A percentile compares a stretch with the other conserved stretches of the same genome.
Conservation (phyloP, 2,113 vertebrate species). For the Gallinago undulata region DNA sequence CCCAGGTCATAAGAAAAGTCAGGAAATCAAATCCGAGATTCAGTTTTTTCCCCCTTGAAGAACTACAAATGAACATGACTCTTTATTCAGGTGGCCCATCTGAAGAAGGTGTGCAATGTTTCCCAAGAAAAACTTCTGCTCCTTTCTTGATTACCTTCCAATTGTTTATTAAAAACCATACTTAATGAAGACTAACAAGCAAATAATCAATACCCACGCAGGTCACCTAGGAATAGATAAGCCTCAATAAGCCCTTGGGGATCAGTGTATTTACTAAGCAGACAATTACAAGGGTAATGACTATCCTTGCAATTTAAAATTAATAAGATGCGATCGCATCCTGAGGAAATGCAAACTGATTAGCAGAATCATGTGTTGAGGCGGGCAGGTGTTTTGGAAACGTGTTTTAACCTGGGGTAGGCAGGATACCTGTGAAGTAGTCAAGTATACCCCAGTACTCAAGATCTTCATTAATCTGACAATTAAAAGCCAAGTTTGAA, state of each 20-base stretch:
- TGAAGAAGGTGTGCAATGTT: background rate
- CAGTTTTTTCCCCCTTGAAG: background rate
- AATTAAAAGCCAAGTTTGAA: background rate
- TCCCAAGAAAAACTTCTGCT: conserved; percentile 13
- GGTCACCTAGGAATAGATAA: conserved; percentile 64
- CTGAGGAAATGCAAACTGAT: background rate
- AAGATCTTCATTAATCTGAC: background rate
- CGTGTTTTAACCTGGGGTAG: background rate
- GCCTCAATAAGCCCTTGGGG: conserved; percentile 56
- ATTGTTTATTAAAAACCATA: conserved; percentile 63
- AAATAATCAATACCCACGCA: conserved; percentile 57
- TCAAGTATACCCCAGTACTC: too few species aligned
- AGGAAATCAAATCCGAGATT: background rate
- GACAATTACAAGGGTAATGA: conserved; percentile 59
- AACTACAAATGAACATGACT: background rate
- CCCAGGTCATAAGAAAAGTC: background rate
- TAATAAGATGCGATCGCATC: conserved; percentile 14
- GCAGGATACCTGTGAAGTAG: background rate
- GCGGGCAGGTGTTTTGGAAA: background rate
- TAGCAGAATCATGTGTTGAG: background rate
- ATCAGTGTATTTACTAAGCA: conserved; percentile 50
- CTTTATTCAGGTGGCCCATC: background rate
- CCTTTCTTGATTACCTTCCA: conserved; percentile 45
- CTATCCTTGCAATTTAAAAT: conserved; percentile 43
- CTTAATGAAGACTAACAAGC: conserved; percentile 67